These are phyloP conservation scores for Linnaemya vulpina DNA, from an alignment of 2,888 invertebrate genomes.

Conservation along the genomic window DNA sequence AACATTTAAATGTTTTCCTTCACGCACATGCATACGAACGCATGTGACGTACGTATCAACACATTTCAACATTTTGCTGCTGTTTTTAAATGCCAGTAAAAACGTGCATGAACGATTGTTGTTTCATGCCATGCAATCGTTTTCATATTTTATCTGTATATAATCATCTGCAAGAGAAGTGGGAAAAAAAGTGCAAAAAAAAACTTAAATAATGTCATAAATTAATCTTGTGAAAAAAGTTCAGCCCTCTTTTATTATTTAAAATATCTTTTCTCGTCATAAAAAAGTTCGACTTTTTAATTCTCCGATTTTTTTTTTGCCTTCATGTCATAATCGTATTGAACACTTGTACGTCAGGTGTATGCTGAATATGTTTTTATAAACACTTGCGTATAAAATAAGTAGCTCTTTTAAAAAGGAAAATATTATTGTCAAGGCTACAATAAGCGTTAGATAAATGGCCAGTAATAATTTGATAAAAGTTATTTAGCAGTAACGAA, in stretches of 20 bases:
- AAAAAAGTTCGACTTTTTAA: constrained; percentile 21
- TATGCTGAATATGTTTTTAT: neutral
- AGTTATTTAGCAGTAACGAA: no score
- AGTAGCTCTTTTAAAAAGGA: no score
- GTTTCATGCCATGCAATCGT: constrained; percentile 37
- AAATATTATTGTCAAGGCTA: no score
- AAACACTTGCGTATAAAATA: neutral
- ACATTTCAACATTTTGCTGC: constrained; percentile 23
- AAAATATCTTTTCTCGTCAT: constrained; percentile 36
- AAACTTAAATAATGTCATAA: constrained; percentile 68
- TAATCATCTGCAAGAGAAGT: constrained; percentile 28
- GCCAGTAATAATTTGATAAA: no score
- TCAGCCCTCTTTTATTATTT: constrained; percentile 37
- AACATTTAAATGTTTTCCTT: constrained; percentile 4
- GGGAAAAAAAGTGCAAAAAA: neutral
- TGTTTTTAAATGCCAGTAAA: constrained; percentile 33
- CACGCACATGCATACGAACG: neutral
- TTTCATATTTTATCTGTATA: constrained; percentile 47
- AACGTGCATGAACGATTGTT: constrained; percentile 46
- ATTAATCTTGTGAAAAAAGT: constrained; percentile 61
- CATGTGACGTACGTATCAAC: neutral
- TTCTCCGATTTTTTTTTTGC: neutral
- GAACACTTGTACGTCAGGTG: constrained; percentile 55
- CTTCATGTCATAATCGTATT: constrained; percentile 62
- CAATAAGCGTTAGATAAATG: no score